A percentile compares a stretch with the other conserved stretches of the same genome.
These are phyloP conservation scores for Harpegnathos saltator DNA, from an alignment of 1,140 invertebrate genomes.

Conservation along the genomic window DNA sequence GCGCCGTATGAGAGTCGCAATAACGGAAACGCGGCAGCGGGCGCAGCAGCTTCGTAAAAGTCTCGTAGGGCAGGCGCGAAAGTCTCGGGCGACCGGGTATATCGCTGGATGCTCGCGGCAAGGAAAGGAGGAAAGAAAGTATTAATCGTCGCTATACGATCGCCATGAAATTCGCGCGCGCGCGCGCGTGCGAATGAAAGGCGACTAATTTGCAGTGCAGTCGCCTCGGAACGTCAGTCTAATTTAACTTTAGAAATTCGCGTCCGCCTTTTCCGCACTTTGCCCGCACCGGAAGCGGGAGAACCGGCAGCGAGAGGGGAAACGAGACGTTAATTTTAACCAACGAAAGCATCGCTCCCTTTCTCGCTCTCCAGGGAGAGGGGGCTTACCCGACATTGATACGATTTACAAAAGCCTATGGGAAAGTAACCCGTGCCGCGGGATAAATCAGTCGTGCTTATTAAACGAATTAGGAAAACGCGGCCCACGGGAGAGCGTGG, in stretches of 20 bases:
- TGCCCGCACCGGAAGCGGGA: neutral
- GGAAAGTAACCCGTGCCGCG: neutral
- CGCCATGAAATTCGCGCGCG: constrained; percentile 56
- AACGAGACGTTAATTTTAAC: constrained; percentile 13
- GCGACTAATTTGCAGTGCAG: constrained; percentile 49
- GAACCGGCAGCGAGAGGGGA: neutral
- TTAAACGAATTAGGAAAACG: constrained; percentile 59
- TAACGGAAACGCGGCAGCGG: constrained; percentile 41
- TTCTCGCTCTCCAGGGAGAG: neutral
- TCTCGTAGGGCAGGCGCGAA: constrained; percentile 37
- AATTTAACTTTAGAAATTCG: constrained; percentile 36
- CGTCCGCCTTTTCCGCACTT: neutral
- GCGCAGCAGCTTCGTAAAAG: constrained; percentile 46
- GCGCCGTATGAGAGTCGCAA: neutral
- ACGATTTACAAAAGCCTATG: neutral
- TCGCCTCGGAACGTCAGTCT: constrained; percentile 10
- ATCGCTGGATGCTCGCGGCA: constrained; percentile 58
- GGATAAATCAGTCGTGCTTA: constrained; percentile 56
- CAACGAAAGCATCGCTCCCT: neutral
- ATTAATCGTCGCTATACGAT: constrained; percentile 56
- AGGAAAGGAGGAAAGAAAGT: constrained; percentile 63
- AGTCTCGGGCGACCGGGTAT: constrained; percentile 15
- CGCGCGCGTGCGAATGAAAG: constrained; percentile 53
- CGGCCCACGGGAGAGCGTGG: constrained; percentile 11
- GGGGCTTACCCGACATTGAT: too few species aligned